phyloP scores from a whole-genome alignment of 1,140 invertebrate genomes.

The Trachymyrmex cornetzi region DNA sequence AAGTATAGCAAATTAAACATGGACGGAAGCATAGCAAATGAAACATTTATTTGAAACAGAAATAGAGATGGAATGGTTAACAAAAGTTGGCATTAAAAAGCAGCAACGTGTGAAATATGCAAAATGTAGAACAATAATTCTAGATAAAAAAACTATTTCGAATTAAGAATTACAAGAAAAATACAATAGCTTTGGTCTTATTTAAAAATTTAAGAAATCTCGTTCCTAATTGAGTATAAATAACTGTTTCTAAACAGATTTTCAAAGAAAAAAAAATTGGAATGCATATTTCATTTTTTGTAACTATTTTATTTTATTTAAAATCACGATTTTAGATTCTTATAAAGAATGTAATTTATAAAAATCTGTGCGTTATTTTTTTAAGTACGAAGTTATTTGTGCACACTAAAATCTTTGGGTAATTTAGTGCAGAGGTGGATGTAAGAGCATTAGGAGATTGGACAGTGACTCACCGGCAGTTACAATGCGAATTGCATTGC shows the following conservation, averaged over 20 bases:
- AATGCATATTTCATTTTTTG: not conserved
- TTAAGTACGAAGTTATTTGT: not conserved
- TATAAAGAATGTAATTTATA: not conserved
- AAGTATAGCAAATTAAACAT: not conserved
- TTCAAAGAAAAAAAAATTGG: not conserved
- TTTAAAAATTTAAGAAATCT: not conserved
- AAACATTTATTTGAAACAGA: conserved; percentile 3
- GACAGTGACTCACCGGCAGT: conserved; percentile 85
- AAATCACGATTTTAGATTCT: conserved; percentile 9
- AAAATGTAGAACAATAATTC: not conserved
- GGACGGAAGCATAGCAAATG: not conserved
- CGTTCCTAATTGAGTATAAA: not conserved
- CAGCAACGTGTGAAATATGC: not conserved
- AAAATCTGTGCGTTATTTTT: not conserved
- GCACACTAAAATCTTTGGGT: not conserved
- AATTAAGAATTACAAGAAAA: conserved; percentile 9
- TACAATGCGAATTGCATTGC: conserved; percentile 85
- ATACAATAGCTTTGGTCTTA: not conserved
- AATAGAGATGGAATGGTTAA: not conserved
- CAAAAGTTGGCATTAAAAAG: not conserved
- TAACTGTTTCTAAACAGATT: not conserved
- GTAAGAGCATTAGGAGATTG: conserved; percentile 66
- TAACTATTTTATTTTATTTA: not conserved
- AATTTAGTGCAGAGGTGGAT: conserved; percentile 35
- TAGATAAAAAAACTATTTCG: not conserved